phyloP scores from a whole-genome alignment of 2,888 invertebrate species.

The Cephus runcator region DNA sequence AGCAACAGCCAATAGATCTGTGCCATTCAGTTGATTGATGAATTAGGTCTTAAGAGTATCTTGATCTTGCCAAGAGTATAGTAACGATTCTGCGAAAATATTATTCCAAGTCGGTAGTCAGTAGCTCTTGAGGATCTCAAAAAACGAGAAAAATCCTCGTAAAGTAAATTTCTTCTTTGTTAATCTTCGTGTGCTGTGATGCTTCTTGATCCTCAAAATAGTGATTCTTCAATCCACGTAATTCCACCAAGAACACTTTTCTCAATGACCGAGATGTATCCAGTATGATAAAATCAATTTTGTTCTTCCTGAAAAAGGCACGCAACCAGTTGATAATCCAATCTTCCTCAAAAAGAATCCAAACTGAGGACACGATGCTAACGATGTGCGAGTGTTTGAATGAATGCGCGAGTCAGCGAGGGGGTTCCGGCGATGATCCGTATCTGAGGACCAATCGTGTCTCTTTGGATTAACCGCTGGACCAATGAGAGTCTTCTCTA shows the following conservation, averaged over 20 bases:
- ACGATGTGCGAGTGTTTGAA: slow-evolving; percentile 20
- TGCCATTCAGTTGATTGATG: slow-evolving; percentile 43
- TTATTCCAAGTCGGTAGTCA: not conserved
- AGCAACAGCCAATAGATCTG: slow-evolving; percentile 53
- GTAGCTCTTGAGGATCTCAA: not conserved
- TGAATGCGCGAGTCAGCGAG: slow-evolving; percentile 31
- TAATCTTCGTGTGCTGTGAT: not conserved
- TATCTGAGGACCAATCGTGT: slow-evolving; percentile 40
- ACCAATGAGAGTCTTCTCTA: slow-evolving; percentile 47
- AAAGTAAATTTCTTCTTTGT: not conserved
- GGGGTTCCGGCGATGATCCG: slow-evolving; percentile 34
- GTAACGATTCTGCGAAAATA: not conserved
- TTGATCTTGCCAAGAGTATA: not conserved
- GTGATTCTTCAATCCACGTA: not conserved
- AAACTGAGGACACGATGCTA: slow-evolving; percentile 4
- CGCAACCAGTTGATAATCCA: not conserved
- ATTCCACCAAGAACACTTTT: too few relatives aligned
- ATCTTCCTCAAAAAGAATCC: not conserved
- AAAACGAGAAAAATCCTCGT: not conserved
- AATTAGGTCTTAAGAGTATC: not conserved
- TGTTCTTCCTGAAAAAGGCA: not conserved
- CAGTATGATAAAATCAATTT: not conserved
- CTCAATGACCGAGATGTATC: not conserved
- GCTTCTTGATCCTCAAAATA: not conserved
- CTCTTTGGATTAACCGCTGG: slow-evolving; percentile 55